Evolutionary conservation across 2,888 invertebrate species (phyloP), one percentile per base, ranked within the genome.

Genomic region (Agrilus mali): DNA sequence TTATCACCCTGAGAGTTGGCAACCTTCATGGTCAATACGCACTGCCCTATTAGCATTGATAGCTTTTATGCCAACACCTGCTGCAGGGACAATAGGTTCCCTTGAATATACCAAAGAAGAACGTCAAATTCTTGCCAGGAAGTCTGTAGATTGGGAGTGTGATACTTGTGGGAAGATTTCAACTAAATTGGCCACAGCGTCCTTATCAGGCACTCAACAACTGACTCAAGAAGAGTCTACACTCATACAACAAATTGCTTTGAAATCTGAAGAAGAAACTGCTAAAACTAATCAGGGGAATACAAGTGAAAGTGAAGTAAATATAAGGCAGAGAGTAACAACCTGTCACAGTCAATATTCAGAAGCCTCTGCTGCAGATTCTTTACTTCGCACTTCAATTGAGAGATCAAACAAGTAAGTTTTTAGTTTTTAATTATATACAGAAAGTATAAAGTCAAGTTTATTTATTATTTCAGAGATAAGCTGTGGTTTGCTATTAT

Each of bases 1-100:
- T 5, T 85, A 93, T 67, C 95, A 95, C 65, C 95, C 94, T n/a
- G 95, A 96, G 66, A 89, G 90, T 33, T 96, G 95, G 95, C 89
- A 92, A 60, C 95, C 95, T 20, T 92, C 90, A 3, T 95, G 95
- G 95, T 93, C 92, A 27, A 92, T 95, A 52, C 75, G 94, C 48
- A 95, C 94, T 41, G 93, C 93, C 10, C 69, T 95, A 45, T 67
- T 95, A 50, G 94, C 94, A 13, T 71, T 95, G 45, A 92, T 94
- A 57, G 89, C 93, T 2, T 95, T 95, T 61, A 90, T 95, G 89
- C 92, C 93, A 1, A 86, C 90, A 5, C 82, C 86, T 41, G 85
- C 88, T 7, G 82, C 81, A 55, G 90, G 92, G 2, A 92, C 93
- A 3, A 86, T 96, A 48, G 95, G 94, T 6, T 86, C 92, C 2